These are phyloP conservation scores for Diaprepes abbreviatus DNA, from an alignment of 2,888 invertebrate genomes.

Conservation along the genomic window DNA sequence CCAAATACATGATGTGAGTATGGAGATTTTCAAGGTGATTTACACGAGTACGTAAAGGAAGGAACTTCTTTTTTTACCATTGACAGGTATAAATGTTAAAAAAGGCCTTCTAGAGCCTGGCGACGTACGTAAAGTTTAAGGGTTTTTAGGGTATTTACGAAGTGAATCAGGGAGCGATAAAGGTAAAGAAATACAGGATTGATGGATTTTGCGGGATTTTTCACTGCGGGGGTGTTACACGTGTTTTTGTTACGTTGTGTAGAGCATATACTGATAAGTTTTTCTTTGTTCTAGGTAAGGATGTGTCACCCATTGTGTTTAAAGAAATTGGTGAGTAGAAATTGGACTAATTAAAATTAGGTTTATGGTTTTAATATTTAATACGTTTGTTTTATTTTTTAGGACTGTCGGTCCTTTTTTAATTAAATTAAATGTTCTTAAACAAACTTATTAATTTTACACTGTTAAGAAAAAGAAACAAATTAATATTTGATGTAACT, in stretches of 20 bases:
- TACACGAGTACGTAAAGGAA: constrained; percentile 22
- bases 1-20: constrained; percentile 4
- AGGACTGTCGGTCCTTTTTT: no score
- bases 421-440: no score
- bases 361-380: no score
- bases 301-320: constrained; percentile 49
- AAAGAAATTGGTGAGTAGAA: constrained; percentile 52
- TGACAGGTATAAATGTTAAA: constrained; percentile 31
- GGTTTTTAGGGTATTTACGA: neutral
- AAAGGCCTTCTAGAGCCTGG: neutral
- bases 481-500: no score
- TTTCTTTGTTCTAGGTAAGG: constrained; percentile 48
- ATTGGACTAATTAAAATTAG: no score
- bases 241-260: no score
- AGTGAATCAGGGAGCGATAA: neutral
- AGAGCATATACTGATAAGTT: constrained; percentile 4
- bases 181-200: constrained; percentile 2
- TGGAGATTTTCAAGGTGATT: constrained; percentile 17
- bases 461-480: no score
- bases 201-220: neutral
- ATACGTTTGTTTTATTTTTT: no score
- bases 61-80: constrained; percentile 17
- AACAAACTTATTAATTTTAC: no score
- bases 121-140: neutral
- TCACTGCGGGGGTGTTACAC: neutral